Base-by-base conservation (phyloP, 2,888 invertebrate species). In the Agrotis segetum region DNA sequence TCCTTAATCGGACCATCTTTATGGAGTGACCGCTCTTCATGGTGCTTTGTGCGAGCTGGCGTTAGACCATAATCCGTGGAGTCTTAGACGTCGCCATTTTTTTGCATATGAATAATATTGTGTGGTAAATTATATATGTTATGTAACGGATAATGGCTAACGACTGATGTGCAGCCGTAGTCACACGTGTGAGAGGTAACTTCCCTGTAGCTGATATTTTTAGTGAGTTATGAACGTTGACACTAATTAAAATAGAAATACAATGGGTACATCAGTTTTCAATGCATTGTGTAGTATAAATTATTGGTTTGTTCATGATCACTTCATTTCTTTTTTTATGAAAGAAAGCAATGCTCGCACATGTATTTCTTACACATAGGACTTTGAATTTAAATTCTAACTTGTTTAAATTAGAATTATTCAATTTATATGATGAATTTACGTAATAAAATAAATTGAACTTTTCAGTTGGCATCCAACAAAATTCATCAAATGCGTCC, bases 51-150 rank as follows among this genome's bases (percentile, higher is more conserved):
- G 85, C 85, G 50, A 72, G 82, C 83, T 89, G 92, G 93, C 93
- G 95, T 94, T 95, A 95, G 93, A 95, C 95, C 95, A 94, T 96
- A 96, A 96, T 95, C 95, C 94, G 83, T 88, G 87, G 90, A 91
- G 88, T 77, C 89, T 93, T 91, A 90, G 88, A 89, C 80, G 81
- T 82, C 82, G 88, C 87, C 77, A 88, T 82, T 88, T 90, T 92
- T 93, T 94, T 92, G 93, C 94, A 93, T 94, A 93, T 93, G 92
- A 94, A 94, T 93, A 87, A 73, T 89, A 89, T 90, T 88, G 83
- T 88, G 87, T 72, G 74, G 83, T 81, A 71, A 77, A 78, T 81
- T 40, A 81, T 72, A 70, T 85, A 75, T 71, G 19, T 79, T 84
- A 82, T 78, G 83, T 85, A 85, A 85, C 85, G 86, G 74, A 77